phyloP scores from a whole-genome alignment of 2,113 vertebrate species.

The Nettapus auritus region DNA sequence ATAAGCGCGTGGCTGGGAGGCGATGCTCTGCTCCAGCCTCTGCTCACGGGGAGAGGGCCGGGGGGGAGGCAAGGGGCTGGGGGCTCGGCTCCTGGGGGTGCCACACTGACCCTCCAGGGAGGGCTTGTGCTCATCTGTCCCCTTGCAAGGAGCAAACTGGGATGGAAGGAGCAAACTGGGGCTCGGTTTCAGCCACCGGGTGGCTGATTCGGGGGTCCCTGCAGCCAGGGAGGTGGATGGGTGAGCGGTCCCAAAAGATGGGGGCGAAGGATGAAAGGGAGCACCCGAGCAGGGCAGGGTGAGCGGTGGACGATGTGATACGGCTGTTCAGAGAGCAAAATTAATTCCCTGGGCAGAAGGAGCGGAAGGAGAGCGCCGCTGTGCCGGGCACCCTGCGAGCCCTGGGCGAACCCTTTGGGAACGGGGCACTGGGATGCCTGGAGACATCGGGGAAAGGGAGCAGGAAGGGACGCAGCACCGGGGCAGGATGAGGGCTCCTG shows the following conservation, averaged over 20 bases:
- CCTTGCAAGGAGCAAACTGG: fast-evolving
- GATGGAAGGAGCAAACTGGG: not conserved
- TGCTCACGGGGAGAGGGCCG: fast-evolving
- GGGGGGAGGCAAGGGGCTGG: not conserved
- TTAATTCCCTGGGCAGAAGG: not conserved
- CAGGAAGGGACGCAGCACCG: fast-evolving
- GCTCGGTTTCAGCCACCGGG: not conserved
- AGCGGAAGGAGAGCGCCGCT: not conserved
- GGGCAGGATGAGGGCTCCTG: fast-evolving
- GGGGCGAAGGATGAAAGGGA: no score
- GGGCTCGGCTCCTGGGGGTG: not conserved
- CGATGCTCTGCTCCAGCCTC: not conserved
- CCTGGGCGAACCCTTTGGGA: not conserved
- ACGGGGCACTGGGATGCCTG: not conserved
- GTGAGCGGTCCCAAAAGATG: fast-evolving
- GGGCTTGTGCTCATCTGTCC: not conserved
- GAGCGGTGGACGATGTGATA: not conserved
- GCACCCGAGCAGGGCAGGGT: no score
- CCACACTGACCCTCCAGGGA: no score
- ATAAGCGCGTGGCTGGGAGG: not conserved
- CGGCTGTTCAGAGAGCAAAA: fast-evolving
- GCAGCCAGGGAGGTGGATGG: no score
- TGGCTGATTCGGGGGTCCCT: no score
- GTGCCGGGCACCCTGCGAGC: fast-evolving
- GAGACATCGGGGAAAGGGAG: not conserved